Conservation (phyloP, 1,140 invertebrate species). For the Euglossa dilemma region DNA sequence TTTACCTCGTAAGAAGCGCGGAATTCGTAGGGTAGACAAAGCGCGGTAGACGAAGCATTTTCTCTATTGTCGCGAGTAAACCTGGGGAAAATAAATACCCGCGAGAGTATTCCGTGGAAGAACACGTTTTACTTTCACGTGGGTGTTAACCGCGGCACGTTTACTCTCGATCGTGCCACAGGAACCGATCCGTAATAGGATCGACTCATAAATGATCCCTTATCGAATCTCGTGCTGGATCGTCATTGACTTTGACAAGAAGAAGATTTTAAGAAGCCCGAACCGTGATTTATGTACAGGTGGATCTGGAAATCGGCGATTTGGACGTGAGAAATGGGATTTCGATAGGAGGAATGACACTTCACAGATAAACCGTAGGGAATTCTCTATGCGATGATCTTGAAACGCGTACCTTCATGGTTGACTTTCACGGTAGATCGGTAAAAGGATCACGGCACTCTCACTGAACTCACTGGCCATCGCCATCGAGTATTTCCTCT, state of each 20-base stretch:
- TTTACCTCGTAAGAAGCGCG: constrained; percentile 18
- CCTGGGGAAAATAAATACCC: not conserved
- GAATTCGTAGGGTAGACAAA: not conserved
- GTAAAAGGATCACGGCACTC: constrained; percentile 79
- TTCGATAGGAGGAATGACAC: constrained; percentile 46
- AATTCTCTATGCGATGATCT: constrained; percentile 10
- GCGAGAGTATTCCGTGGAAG: constrained; percentile 27
- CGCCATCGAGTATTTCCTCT: constrained; percentile 74
- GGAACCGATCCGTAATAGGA: not conserved
- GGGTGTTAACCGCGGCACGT: constrained; percentile 6
- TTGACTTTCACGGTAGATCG: constrained; percentile 76
- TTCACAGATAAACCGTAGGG: constrained; percentile 53
- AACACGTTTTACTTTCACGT: constrained; percentile 64
- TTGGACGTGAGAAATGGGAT: too few species aligned
- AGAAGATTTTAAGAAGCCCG: not conserved
- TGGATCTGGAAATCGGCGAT: not conserved
- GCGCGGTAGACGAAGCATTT: too few species aligned
- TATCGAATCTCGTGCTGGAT: not conserved
- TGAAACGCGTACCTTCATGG: constrained; percentile 75
- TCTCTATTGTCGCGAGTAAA: constrained; percentile 23
- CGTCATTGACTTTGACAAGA: not conserved
- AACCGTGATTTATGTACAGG: not conserved
- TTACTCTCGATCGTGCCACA: constrained; percentile 10
- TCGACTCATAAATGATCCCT: not conserved
- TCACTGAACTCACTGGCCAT: constrained; percentile 81